phyloP scores from a whole-genome alignment of 2,888 invertebrate species.

The Argyresthia albistria region DNA sequence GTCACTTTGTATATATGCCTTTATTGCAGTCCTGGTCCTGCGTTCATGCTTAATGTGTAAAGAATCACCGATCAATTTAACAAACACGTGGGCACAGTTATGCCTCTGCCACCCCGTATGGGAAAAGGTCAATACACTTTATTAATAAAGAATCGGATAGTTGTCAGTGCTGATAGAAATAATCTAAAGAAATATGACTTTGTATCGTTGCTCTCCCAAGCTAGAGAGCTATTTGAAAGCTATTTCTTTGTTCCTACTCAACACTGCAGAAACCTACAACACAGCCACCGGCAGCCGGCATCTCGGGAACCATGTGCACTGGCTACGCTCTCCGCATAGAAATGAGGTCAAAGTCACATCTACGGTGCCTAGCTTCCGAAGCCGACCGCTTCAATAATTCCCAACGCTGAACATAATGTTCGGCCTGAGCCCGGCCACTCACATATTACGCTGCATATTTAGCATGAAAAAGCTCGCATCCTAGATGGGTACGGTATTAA shows the following conservation, averaged over 20 bases:
- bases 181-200: too few relatives aligned
- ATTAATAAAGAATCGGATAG: too few relatives aligned
- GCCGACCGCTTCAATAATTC: conserved; percentile 3
- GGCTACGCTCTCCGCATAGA: not conserved
- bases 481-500: conserved; percentile 64
- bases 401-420: not conserved
- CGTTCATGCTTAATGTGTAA: too few relatives aligned
- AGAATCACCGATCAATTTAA: too few relatives aligned
- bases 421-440: not conserved
- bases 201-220: too few relatives aligned
- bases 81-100: too few relatives aligned
- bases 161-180: too few relatives aligned
- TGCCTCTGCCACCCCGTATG: too few relatives aligned
- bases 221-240: not conserved
- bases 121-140: too few relatives aligned
- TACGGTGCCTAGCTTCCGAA: not conserved
- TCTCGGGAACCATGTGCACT: not conserved
- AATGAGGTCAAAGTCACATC: conserved; percentile 5
- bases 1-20: too few relatives aligned
- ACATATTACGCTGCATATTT: conserved; percentile 52
- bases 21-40: too few relatives aligned
- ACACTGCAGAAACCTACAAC: not conserved
- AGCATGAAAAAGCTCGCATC: conserved; percentile 62
- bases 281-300: too few relatives aligned
- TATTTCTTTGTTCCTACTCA: not conserved